These are phyloP conservation scores for Sigmodon hispidus DNA, from an alignment of 2,113 vertebrate genomes.

Conservation along the genomic window DNA sequence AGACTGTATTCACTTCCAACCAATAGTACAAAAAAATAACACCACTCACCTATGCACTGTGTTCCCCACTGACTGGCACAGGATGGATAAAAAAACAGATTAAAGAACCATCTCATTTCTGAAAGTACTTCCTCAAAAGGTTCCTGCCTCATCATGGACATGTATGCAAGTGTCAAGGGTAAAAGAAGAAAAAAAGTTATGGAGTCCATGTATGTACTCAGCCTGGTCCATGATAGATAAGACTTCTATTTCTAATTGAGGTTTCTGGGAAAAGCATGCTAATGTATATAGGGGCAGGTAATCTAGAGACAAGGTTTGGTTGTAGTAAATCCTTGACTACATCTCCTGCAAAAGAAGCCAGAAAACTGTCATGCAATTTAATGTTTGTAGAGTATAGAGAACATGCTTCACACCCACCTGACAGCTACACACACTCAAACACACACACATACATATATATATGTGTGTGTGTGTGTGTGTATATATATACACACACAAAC, in stretches of 20 bases:
- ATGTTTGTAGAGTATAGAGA: background rate
- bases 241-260: accelerated
- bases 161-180: background rate
- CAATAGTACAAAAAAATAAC: background rate
- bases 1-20: background rate
- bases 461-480: too few relatives aligned
- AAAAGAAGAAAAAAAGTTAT: background rate
- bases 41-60: background rate
- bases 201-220: background rate
- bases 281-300: accelerated
- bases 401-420: accelerated
- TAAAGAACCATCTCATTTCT: background rate
- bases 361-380: background rate
- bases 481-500: background rate
- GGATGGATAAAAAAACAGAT: background rate
- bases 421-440: too few relatives aligned
- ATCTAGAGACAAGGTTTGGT: accelerated
- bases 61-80: background rate
- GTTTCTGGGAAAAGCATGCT: background rate
- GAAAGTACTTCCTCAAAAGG: background rate
- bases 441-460: background rate
- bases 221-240: background rate
- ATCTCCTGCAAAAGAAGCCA: background rate
- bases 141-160: background rate
- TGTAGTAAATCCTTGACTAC: background rate